phyloP scores from a whole-genome alignment of 2,113 vertebrate species.

The Centropus bengalensis region DNA sequence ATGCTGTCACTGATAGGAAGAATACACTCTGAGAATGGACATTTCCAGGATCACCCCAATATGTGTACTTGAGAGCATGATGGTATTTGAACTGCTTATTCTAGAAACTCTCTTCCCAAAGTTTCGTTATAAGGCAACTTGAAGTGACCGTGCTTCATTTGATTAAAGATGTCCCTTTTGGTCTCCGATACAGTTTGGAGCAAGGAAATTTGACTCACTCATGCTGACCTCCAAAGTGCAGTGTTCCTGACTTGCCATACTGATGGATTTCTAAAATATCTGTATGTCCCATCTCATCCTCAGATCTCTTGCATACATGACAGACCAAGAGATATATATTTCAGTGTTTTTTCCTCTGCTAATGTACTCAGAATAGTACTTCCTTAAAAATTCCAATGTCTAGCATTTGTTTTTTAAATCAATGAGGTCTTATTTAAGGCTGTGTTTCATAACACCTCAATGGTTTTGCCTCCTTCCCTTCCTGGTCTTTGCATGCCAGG shows the following conservation, averaged over 20 bases:
- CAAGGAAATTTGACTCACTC: neutral
- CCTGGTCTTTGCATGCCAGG: neutral
- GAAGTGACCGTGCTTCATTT: neutral
- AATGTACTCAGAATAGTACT: neutral
- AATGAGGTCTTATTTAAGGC: neutral
- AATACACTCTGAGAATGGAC: neutral
- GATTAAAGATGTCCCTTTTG: neutral
- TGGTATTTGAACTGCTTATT: neutral
- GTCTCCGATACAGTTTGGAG: neutral
- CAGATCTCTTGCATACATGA: neutral
- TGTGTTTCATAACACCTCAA: neutral
- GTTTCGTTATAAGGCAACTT: neutral
- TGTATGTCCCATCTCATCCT: neutral
- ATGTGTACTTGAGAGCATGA: fast-evolving
- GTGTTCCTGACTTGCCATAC: neutral
- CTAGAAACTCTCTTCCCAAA: neutral
- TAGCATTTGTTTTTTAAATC: neutral
- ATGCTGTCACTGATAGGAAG: neutral
- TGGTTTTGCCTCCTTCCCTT: conserved; percentile 21
- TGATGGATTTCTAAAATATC: neutral
- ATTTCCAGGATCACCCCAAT: neutral
- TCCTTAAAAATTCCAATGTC: neutral
- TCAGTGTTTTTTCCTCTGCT: neutral
- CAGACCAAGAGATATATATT: neutral
- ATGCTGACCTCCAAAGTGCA: neutral